A percentile compares a stretch with the other conserved stretches of the same genome.
Conservation (phyloP, 2,888 invertebrate genomes). For the Eristalinus sepulchralis region DNA sequence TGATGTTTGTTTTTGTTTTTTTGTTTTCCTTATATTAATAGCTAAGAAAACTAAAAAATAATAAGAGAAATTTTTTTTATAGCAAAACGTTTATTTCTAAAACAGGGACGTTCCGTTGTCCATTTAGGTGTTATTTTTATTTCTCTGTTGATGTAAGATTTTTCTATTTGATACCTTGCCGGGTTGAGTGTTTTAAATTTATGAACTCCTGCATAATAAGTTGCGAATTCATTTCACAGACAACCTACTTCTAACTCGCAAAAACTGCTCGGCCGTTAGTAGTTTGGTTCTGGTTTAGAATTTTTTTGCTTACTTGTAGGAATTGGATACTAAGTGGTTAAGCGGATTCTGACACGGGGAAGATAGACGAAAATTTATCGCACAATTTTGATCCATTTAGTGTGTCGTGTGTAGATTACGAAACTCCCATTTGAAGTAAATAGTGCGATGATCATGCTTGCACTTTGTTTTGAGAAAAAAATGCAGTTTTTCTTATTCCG, state of each 20-base stretch:
- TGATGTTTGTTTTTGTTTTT: conserved; percentile 43
- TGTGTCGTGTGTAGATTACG: conserved; percentile 36
- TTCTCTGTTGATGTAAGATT: conserved; percentile 34
- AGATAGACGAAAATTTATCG: conserved; percentile 39
- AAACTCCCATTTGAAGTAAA: conserved; percentile 44
- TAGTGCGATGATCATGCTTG: conserved; percentile 47
- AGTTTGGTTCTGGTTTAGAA: conserved; percentile 21
- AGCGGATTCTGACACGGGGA: conserved; percentile 28
- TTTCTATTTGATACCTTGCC: not conserved
- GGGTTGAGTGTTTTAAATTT: conserved; percentile 6
- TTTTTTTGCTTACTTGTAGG: conserved; percentile 1
- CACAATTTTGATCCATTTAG: conserved; percentile 46
- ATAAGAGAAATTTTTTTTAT: conserved; percentile 59
- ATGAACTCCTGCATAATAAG: conserved; percentile 37
- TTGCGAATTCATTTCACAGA: conserved; percentile 39
- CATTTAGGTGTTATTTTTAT: conserved; percentile 41
- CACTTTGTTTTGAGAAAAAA: conserved; percentile 44
- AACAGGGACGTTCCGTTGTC: conserved; percentile 70
- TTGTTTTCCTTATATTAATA: conserved; percentile 52
- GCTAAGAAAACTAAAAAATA: conserved; percentile 67
- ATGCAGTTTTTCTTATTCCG: conserved; percentile 33
- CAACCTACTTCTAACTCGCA: conserved; percentile 35
- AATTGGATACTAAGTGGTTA: conserved; percentile 27
- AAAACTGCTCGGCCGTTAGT: not conserved
- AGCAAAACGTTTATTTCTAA: conserved; percentile 69